Evolutionary conservation across 2,888 invertebrate genomes (phyloP), one percentile per base, ranked within the genome.

Genomic region (Spialia ferax): DNA sequence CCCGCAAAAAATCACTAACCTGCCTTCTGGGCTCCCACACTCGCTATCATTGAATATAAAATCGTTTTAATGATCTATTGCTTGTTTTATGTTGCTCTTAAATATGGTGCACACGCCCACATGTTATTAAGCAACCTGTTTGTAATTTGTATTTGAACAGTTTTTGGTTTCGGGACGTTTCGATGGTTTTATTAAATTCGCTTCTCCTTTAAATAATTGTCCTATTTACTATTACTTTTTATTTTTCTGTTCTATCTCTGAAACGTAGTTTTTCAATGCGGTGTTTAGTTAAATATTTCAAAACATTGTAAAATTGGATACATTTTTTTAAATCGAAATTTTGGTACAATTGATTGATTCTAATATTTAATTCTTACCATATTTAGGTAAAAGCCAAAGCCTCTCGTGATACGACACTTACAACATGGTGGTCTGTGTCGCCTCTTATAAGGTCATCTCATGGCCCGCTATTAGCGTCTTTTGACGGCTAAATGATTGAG

Each of bases 11-110:
- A 78, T 76, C 48, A 48, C 20, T 78, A 81, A 78, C 71, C 69
- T 64, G 79, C 74, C 70, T 77, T 75, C 72, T 64, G 29, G 20
- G 77, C 84, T 80, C 90, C 89, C 83, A 89, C 89, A 80, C 83
- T 67, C 63, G 50, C 70, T 69, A 71, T 70, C 68, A 45, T 66
- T 74, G 69, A 73, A 72, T 72, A 72, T 73, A 69, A 69, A 73
- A 69, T 74, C 68, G 70, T 66, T 50, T 23, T 60, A 55, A 60
- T 66, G 56, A 61, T 61, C 22, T 61, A 69, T 69, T 68, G 48
- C 60, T 61, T 48, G 55, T 55, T 66, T 45, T 45, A 66, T 38
- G 23, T 32, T 35, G 52, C 65, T 54, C 50, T 48, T 62, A 35
- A 61, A 67, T 67, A 48, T 67, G 55, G 66, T 20, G 15, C 42